Evolutionary conservation across 2,888 invertebrate genomes (phyloP).

Genomic region (Eugnorisma glareosa): DNA sequence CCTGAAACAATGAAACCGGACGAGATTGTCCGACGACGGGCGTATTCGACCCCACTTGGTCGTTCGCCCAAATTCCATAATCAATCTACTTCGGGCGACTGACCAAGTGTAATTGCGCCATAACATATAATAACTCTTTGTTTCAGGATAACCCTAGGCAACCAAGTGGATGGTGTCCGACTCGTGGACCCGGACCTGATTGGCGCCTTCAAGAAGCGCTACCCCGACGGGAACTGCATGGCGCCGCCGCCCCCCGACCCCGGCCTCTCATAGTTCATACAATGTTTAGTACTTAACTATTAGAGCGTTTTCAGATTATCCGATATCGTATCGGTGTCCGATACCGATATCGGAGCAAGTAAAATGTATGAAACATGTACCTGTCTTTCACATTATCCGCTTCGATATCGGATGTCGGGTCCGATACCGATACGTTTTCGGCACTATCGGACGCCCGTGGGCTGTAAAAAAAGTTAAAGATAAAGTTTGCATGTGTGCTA

Average conservation of each 20-base stretch:
- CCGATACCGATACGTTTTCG: too few relatives aligned
- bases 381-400: too few relatives aligned
- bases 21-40: background rate
- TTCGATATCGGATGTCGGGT: too few relatives aligned
- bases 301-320: too few relatives aligned
- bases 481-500: too few relatives aligned
- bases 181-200: constrained; percentile 98
- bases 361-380: too few relatives aligned
- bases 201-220: constrained; percentile 96
- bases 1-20: background rate
- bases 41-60: background rate
- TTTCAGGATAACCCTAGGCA: constrained; percentile 96
- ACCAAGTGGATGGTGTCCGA: constrained; percentile 98
- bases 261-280: constrained; percentile 72
- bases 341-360: too few relatives aligned
- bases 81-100: background rate
- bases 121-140: background rate
- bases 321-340: too few relatives aligned
- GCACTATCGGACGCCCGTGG: too few relatives aligned
- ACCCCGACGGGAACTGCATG: constrained; percentile 96
- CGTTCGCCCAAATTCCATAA: background rate
- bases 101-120: background rate
- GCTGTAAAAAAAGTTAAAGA: too few relatives aligned
- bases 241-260: constrained; percentile 93
- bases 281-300: constrained; percentile 1